phyloP scores from a whole-genome alignment of 64 coral and sea anemone species.

The Montipora efflorescens region DNA sequence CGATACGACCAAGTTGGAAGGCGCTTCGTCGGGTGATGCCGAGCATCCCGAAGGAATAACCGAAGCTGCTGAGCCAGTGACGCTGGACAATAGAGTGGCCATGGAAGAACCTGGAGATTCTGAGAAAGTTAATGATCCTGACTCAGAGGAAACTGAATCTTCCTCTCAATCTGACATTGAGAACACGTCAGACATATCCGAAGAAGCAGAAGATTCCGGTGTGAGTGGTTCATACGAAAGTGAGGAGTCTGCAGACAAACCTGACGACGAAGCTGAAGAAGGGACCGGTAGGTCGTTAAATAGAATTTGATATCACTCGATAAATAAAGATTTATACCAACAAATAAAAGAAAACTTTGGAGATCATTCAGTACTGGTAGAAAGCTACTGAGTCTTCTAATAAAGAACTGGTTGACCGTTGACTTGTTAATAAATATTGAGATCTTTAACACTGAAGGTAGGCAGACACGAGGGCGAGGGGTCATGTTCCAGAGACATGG shows the following conservation, averaged over 20 bases:
- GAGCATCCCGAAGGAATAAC: constrained; percentile 25
- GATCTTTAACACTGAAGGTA: too few relatives aligned
- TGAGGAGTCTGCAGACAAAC: background rate
- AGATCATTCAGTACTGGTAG: too few relatives aligned
- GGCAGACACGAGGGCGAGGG: too few relatives aligned
- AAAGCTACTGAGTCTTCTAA: too few relatives aligned
- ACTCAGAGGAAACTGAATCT: background rate
- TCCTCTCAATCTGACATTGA: background rate
- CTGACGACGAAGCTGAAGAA: background rate
- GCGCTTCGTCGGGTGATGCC: constrained; percentile 7
- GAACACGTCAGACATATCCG: background rate
- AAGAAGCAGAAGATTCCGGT: background rate
- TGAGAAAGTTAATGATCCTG: constrained; percentile 26
- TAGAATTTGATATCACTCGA: background rate
- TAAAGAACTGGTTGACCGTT: too few relatives aligned
- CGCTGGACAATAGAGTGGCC: background rate
- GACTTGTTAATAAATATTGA: too few relatives aligned
- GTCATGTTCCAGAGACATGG: too few relatives aligned
- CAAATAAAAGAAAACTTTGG: too few relatives aligned
- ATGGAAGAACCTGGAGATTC: constrained; percentile 8
- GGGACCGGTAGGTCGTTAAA: background rate
- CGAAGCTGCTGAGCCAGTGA: background rate
- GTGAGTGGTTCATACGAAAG: background rate
- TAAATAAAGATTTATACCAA: too few relatives aligned
- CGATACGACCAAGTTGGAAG: constrained; percentile 2